Percentiles rank a stretch among this genome's conserved stretches.
Conservation (phyloP, 2,888 invertebrate genomes). For the Cheilosia soror region DNA sequence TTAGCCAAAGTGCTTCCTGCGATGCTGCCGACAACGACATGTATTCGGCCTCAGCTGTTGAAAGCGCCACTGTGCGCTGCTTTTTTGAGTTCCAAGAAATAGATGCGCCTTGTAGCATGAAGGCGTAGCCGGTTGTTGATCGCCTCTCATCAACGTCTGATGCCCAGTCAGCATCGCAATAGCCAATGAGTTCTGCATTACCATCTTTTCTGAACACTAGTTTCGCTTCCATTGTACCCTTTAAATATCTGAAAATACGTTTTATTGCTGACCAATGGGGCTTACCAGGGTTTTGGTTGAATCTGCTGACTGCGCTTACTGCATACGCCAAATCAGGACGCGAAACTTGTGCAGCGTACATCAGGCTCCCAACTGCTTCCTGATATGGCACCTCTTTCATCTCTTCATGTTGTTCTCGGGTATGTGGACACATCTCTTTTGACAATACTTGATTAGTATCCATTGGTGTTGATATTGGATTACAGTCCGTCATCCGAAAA, state of each 20-base stretch:
- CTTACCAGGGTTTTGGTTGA: slow-evolving; percentile 63
- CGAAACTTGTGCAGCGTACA: slow-evolving; percentile 52
- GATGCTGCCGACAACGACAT: slow-evolving; percentile 60
- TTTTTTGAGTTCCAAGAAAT: slow-evolving; percentile 61
- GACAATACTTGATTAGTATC: slow-evolving; percentile 33
- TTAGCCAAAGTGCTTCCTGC: slow-evolving; percentile 65
- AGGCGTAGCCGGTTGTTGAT: slow-evolving; percentile 59
- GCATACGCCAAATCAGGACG: slow-evolving; percentile 72
- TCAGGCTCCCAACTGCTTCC: slow-evolving; percentile 30
- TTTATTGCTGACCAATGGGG: slow-evolving; percentile 74
- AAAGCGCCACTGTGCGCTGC: slow-evolving; percentile 61
- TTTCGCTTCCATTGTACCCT: slow-evolving; percentile 35
- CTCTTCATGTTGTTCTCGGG: background rate
- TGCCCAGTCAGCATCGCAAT: slow-evolving; percentile 67
- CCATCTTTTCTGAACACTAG: slow-evolving; percentile 15
- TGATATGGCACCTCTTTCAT: slow-evolving; percentile 23
- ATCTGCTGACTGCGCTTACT: slow-evolving; percentile 71
- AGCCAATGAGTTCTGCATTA: slow-evolving; percentile 31
- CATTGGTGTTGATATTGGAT: slow-evolving; percentile 49
- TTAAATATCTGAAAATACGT: slow-evolving; percentile 64
- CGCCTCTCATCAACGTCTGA: slow-evolving; percentile 50
- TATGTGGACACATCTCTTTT: background rate
- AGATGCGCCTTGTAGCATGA: slow-evolving; percentile 54
- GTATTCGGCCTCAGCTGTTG: slow-evolving; percentile 69
- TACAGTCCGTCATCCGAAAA: slow-evolving; percentile 58